A percentile compares a stretch with the other conserved stretches of the same genome.
Conservation (phyloP, 2,113 vertebrate species). For the Catharus fuscescens region DNA sequence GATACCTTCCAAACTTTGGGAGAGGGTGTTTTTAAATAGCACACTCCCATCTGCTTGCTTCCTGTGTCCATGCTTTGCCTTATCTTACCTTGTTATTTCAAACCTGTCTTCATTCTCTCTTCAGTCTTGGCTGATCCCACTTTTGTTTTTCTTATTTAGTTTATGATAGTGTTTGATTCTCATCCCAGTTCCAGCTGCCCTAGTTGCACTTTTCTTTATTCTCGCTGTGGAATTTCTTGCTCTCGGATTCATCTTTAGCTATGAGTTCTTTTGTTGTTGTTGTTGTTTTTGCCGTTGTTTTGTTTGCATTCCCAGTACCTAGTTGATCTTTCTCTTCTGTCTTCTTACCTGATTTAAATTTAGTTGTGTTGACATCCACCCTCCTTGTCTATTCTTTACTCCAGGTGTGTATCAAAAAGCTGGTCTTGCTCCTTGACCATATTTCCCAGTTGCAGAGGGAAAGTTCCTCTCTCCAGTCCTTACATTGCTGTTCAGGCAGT, state of each 20-base stretch:
- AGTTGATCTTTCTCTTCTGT: not conserved
- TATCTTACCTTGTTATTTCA: conserved; percentile 19
- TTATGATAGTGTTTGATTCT: not conserved
- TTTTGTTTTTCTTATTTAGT: not conserved
- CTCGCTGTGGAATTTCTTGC: not conserved
- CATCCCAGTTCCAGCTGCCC: not conserved
- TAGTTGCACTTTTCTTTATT: conserved; percentile 13
- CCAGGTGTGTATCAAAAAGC: not conserved
- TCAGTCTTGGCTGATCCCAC: not conserved
- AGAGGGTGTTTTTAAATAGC: not conserved
- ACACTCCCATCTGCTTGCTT: not conserved
- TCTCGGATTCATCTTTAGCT: not conserved
- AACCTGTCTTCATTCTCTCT: not conserved
- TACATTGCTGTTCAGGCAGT: not conserved
- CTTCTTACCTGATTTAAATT: not conserved
- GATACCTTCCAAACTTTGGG: conserved; percentile 7
- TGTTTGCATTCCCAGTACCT: not conserved
- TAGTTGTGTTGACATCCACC: not conserved
- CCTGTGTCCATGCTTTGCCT: not conserved
- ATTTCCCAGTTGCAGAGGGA: not conserved
- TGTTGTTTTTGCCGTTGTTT: not conserved
- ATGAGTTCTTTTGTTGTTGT: not conserved
- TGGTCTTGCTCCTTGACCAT: not conserved
- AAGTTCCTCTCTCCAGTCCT: not conserved
- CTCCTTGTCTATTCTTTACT: not conserved